Conservation (phyloP, 2,888 invertebrate species). For the Melanargia galathea region DNA sequence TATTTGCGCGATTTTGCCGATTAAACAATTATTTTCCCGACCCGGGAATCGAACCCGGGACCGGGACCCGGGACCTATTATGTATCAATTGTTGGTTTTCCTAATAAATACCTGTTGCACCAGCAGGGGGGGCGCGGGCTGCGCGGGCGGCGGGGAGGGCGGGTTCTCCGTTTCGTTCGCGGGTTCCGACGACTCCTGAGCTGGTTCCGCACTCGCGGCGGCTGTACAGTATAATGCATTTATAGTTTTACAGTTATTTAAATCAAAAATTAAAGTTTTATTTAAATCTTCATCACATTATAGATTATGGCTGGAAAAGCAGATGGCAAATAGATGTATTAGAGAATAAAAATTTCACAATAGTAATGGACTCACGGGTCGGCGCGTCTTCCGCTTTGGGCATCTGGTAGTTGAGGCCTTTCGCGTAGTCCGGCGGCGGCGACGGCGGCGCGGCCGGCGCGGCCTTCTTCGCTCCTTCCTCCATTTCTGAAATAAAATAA, state of each 20-base stretch:
- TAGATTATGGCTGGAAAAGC: too few species aligned
- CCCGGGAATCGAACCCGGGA: too few species aligned
- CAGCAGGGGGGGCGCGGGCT: conserved; percentile 34
- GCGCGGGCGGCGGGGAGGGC: conserved; percentile 36
- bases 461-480: conserved; percentile 73
- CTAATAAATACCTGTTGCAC: conserved; percentile 39
- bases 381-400: conserved; percentile 62
- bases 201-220: conserved; percentile 25
- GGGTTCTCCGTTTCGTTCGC: conserved; percentile 37
- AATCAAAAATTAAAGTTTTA: too few species aligned
- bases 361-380: conserved; percentile 45
- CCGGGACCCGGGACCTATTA: too few species aligned
- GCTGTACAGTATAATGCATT: conserved; percentile 11
- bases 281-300: too few species aligned
- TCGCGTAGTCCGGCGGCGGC: conserved; percentile 70
- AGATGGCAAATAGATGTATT: too few species aligned
- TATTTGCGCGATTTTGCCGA: too few species aligned
- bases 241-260: too few species aligned
- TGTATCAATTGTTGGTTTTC: too few species aligned
- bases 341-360: too few species aligned
- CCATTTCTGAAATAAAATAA: conserved; percentile 68
- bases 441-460: conserved; percentile 61
- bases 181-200: conserved; percentile 11
- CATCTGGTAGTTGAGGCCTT: conserved; percentile 62
- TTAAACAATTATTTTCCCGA: too few species aligned